These are phyloP conservation scores for Nettapus auritus DNA, from an alignment of 2,113 vertebrate species.

Conservation along the genomic window DNA sequence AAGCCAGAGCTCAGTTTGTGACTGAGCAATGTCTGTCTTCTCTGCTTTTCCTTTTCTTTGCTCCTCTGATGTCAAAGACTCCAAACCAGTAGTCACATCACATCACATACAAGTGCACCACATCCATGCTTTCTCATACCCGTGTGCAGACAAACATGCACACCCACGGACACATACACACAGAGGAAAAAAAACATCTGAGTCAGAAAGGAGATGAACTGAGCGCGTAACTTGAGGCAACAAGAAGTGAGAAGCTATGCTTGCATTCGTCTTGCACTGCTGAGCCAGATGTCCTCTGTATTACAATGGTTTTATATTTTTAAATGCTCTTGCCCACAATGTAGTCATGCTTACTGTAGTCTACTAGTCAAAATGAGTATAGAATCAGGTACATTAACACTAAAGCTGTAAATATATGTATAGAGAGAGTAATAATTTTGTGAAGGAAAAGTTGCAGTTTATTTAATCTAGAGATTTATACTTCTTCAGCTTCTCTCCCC, in stretches of 20 bases:
- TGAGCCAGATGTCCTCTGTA: not conserved
- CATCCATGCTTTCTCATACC: fast-evolving
- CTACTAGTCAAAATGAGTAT: not conserved
- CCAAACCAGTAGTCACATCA: too few relatives aligned
- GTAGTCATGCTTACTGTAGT: not conserved
- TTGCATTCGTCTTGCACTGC: not conserved
- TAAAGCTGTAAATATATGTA: not conserved
- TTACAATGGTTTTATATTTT: not conserved
- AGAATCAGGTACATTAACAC: fast-evolving
- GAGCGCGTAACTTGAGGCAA: not conserved
- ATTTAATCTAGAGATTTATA: not conserved
- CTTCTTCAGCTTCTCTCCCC: not conserved
- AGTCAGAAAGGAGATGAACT: not conserved
- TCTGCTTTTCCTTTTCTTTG: not conserved
- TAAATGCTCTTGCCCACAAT: not conserved
- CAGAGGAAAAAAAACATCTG: not conserved
- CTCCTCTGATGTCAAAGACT: not conserved
- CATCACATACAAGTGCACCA: not conserved
- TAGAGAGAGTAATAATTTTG: not conserved
- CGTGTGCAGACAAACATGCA: not conserved
- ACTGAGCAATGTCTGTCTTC: not conserved
- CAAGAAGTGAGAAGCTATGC: not conserved
- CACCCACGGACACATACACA: too few relatives aligned
- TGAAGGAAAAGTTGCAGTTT: not conserved
- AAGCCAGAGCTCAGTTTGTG: not conserved